Conservation (phyloP, 2,888 invertebrate species). For the Mesochorus sp. region DNA sequence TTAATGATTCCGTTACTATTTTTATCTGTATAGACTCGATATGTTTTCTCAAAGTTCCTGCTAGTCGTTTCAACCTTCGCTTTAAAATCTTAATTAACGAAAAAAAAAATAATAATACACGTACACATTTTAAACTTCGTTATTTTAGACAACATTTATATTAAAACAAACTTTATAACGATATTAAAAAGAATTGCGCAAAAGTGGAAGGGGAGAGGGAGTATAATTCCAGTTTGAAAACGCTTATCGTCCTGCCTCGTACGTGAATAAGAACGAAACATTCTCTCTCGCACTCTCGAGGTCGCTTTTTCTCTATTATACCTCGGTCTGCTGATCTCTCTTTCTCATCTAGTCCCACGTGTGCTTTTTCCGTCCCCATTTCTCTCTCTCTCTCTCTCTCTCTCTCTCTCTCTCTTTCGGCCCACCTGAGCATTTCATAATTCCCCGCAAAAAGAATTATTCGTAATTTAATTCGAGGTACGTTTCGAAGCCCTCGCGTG, state of each 20-base stretch:
- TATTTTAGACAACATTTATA: no score
- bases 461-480: constrained; percentile 57
- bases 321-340: constrained; percentile 29
- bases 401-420: background rate
- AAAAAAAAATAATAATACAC: no score
- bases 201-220: background rate
- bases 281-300: constrained; percentile 1
- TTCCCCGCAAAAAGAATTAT: constrained; percentile 56
- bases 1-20: no score
- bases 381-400: background rate
- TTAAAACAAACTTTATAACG: no score
- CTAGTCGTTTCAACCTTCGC: no score
- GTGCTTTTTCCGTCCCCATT: constrained; percentile 8
- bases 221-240: background rate
- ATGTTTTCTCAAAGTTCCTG: no score
- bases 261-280: constrained; percentile 25
- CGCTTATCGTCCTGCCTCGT: constrained; percentile 29
- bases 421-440: constrained; percentile 51
- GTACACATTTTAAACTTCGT: no score
- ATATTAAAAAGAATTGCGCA: background rate
- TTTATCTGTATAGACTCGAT: no score
- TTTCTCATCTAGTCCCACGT: constrained; percentile 21
- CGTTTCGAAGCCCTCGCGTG: constrained; percentile 32
- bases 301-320: constrained; percentile 45
- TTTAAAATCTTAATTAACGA: no score